A percentile compares a stretch with the other conserved stretches of the same genome.
phyloP scores from a whole-genome alignment of 2,888 invertebrate genomes.

The Argyresthia albistria region DNA sequence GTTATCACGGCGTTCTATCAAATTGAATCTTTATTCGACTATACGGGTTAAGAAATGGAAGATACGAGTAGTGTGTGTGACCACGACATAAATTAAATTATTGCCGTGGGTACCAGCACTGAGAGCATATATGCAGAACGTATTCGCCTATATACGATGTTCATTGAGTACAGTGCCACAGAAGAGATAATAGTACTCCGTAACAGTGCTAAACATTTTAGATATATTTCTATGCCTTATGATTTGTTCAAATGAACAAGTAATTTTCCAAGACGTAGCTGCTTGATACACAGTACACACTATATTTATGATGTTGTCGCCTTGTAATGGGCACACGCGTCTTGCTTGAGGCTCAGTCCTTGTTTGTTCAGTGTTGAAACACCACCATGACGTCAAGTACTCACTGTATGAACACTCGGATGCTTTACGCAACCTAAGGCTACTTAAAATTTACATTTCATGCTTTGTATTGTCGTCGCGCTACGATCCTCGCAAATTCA shows the following conservation, averaged over 20 bases:
- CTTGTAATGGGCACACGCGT: constrained; percentile 37
- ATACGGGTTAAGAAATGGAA: constrained; percentile 20
- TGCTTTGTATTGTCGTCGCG: not conserved
- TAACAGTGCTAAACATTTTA: no score
- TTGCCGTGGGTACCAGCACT: not conserved
- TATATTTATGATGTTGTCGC: constrained; percentile 12
- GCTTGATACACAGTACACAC: not conserved
- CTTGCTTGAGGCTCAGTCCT: constrained; percentile 27
- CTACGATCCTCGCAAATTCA: no score
- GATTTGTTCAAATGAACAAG: not conserved
- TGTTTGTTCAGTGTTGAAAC: constrained; percentile 58
- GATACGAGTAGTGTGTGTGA: constrained; percentile 1
- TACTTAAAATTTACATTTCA: constrained; percentile 17
- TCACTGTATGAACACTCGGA: constrained; percentile 17
- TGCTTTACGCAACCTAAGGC: constrained; percentile 29
- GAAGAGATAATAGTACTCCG: no score
- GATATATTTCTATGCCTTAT: no score
- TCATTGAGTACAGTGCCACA: no score
- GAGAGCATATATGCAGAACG: no score
- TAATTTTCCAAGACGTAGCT: not conserved
- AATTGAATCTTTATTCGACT: constrained; percentile 36
- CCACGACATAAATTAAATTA: not conserved
- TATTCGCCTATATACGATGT: no score
- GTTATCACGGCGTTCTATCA: constrained; percentile 34
- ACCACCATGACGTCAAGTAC: constrained; percentile 38